Conservation (phyloP, 2,113 vertebrate species). For the Camelus dromedarius region DNA sequence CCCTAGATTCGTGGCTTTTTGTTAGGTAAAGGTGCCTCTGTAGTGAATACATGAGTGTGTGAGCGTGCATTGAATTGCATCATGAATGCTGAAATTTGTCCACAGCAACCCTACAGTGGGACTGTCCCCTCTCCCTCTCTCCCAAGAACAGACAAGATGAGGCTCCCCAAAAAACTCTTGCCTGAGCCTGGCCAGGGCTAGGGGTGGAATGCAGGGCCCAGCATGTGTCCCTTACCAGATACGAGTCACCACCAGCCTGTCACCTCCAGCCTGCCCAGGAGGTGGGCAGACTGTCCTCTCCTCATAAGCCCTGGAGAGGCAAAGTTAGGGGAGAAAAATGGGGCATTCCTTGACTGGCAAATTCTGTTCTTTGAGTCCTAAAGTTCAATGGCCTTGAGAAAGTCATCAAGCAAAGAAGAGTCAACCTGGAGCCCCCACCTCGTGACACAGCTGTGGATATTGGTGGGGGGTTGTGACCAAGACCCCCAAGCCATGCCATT, state of each 20-base stretch:
- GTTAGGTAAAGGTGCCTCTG: background rate
- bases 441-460: background rate
- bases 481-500: background rate
- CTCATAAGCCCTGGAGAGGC: background rate
- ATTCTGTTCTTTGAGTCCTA: conserved; percentile 7
- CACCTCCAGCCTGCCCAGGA: background rate
- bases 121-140: background rate
- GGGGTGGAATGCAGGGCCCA: background rate
- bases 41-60: background rate
- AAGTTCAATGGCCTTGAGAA: background rate
- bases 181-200: background rate
- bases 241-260: background rate
- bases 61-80: background rate
- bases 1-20: background rate
- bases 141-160: background rate
- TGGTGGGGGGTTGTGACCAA: background rate
- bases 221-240: background rate
- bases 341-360: background rate
- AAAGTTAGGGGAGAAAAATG: background rate
- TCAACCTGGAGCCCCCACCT: background rate
- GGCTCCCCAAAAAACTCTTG: background rate
- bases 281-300: background rate
- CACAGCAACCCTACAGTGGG: background rate
- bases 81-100: background rate
- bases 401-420: background rate